Evolutionary conservation across 2,113 vertebrate species (phyloP), one percentile per base, ranked within the genome.

Genomic region (Megaceryle maxima): DNA sequence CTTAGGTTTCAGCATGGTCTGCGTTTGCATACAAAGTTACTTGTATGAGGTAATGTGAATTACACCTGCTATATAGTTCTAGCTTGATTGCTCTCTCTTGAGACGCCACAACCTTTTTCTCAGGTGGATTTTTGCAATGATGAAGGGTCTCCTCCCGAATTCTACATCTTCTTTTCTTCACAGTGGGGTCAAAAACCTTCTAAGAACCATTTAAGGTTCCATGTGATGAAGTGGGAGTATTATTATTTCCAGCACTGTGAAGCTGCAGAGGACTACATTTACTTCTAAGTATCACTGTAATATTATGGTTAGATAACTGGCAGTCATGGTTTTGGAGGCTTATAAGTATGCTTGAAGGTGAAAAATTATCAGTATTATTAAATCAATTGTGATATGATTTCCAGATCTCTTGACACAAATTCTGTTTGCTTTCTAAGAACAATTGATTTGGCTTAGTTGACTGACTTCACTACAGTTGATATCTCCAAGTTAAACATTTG

Each of bases 171-270:
- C 41, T 73, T 83, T 86, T 77, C 5, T 73, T 21, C 50, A 24
- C 0, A 1, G 1, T 50, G 25, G 15, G 25, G 13, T 28, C 1
- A 2, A 48, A 90, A 81, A 46, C n/a, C 37, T 57, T 41, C 0
- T 35, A 21, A 77, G 43, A 68, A n/a, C 46, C 31, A 21, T 83
- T 63, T 70, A 55, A 67, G n/a, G 10, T 43, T 39, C 22, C 12
- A 9, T 0, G 0, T 8, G 13, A 48, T 25, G 8, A 66, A 75
- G 44, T 26, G 13, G n/a, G 53, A 39, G 2, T 55, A 17, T 22
- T 55, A 16, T 29, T 83, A 19, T 39, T 88, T 60, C 48, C 35
- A 84, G 25, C n/a, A 62, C 31, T 13, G 50, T 21, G 28, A 81
- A 60, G 26, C 41, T 79, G 19, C 33, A 21, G 46, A 79, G 37